These are phyloP conservation scores for Cassiopea andromeda DNA, from an alignment of 30 jellyfish, hydroid and myxozoan species.

Conservation along the genomic window DNA sequence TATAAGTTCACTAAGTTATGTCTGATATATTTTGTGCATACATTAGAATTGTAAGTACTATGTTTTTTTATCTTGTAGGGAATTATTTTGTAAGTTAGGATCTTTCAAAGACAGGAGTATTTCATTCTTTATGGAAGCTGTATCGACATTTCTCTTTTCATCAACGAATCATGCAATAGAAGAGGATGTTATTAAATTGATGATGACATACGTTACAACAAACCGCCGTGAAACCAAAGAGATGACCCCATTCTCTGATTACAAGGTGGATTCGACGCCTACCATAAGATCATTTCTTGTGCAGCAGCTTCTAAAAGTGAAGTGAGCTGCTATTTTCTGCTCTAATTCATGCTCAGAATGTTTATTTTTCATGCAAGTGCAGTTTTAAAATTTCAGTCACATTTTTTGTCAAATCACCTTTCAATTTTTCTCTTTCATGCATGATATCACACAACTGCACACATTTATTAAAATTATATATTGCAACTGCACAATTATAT, in stretches of 20 bases:
- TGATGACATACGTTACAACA: constrained; percentile 63
- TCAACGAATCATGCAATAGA: constrained; percentile 16
- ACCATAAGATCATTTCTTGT: constrained; percentile 76
- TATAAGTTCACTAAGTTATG: too few species aligned
- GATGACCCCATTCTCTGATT: constrained; percentile 77
- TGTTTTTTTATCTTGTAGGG: constrained; percentile 4
- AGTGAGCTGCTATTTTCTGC: not conserved
- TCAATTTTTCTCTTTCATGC: too few species aligned
- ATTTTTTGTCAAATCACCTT: too few species aligned
- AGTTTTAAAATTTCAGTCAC: too few species aligned
- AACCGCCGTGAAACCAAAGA: constrained; percentile 48
- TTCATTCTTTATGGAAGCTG: constrained; percentile 67
- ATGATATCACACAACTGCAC: too few species aligned
- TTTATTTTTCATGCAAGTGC: too few species aligned
- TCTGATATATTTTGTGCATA: too few species aligned
- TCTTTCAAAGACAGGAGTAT: constrained; percentile 59
- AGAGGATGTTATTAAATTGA: constrained; percentile 45
- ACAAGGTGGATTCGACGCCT: constrained; percentile 83
- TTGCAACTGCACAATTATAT: too few species aligned
- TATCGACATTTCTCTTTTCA: constrained; percentile 66
- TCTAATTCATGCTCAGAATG: too few species aligned
- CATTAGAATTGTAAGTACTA: too few species aligned
- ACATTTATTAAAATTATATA: too few species aligned
- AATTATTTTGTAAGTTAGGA: constrained; percentile 15
- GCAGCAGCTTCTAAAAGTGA: constrained; percentile 73